Evolutionary conservation across 2,797 vertebrate species (phyloP).

Genomic region (Ctenopoma kingsleyae): DNA sequence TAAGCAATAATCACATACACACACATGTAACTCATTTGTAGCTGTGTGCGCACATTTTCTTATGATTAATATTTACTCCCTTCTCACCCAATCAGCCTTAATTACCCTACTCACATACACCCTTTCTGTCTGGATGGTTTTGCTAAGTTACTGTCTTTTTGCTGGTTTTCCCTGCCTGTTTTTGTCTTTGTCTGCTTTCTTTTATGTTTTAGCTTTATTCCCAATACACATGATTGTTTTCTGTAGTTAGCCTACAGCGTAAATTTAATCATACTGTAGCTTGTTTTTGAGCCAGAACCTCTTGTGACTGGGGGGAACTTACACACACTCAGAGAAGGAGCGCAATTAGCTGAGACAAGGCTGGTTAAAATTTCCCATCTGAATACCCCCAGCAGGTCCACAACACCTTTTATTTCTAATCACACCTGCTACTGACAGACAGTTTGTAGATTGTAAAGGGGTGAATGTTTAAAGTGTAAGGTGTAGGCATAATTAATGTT

Average conservation of each 20-base stretch:
- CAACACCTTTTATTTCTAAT: slow-evolving; percentile 69
- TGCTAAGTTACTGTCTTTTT: slow-evolving; percentile 39
- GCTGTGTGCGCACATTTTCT: background rate
- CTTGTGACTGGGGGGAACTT: slow-evolving; percentile 47
- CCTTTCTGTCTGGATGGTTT: slow-evolving; percentile 21
- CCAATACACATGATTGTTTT: slow-evolving; percentile 67
- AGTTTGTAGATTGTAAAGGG: slow-evolving; percentile 13
- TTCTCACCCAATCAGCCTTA: slow-evolving; percentile 19
- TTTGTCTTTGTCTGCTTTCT: slow-evolving; percentile 1
- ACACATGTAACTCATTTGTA: slow-evolving; percentile 1
- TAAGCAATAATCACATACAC: slow-evolving; percentile 12
- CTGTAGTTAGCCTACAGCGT: slow-evolving; percentile 61
- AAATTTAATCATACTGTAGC: slow-evolving; percentile 76
- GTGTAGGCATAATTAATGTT: slow-evolving; percentile 1
- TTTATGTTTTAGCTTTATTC: slow-evolving; percentile 39
- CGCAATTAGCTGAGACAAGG: slow-evolving; percentile 74
- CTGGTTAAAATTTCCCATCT: slow-evolving; percentile 75
- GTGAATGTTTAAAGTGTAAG: slow-evolving; percentile 16
- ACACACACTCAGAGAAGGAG: slow-evolving; percentile 57
- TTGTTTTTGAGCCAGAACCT: slow-evolving; percentile 51
- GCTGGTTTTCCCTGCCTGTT: slow-evolving; percentile 17
- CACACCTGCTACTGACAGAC: slow-evolving; percentile 60
- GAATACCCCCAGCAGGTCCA: slow-evolving; percentile 65
- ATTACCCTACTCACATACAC: slow-evolving; percentile 18
- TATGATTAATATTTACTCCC: slow-evolving; percentile 16